Evolutionary conservation across 2,113 vertebrate genomes (phyloP).

Genomic region (Oostethus manadensis): DNA sequence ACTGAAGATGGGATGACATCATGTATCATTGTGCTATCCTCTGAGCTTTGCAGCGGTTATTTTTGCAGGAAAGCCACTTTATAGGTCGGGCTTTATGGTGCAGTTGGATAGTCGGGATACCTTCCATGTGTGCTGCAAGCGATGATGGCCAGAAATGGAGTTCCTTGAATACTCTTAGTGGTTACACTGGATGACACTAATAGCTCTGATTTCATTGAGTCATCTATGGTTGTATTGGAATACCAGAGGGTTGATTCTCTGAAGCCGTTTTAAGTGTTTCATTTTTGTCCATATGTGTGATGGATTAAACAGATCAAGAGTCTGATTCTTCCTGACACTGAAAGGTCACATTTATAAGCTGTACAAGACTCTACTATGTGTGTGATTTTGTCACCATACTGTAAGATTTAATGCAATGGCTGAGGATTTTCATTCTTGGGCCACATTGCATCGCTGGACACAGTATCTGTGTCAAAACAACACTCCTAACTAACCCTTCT

Average conservation of each 20-base stretch:
- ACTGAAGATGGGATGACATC: slow-evolving; percentile 43
- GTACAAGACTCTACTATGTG: background rate
- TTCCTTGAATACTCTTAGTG: slow-evolving; percentile 1
- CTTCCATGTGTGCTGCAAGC: background rate
- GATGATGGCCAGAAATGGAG: background rate
- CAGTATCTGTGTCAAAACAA: slow-evolving; percentile 20
- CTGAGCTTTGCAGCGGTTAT: slow-evolving; percentile 12
- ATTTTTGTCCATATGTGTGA: slow-evolving; percentile 18
- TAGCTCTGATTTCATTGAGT: slow-evolving; percentile 3
- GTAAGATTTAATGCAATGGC: slow-evolving; percentile 7
- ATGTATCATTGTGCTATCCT: slow-evolving; percentile 14
- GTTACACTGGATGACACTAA: slow-evolving; percentile 5
- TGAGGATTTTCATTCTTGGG: background rate
- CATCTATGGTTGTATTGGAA: slow-evolving; percentile 22
- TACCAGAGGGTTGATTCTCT: slow-evolving; percentile 31
- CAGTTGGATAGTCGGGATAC: background rate
- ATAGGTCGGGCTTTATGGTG: slow-evolving; percentile 1
- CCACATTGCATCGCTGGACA: background rate
- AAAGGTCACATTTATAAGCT: slow-evolving; percentile 4
- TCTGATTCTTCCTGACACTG: slow-evolving; percentile 1
- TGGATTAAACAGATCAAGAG: slow-evolving; percentile 4
- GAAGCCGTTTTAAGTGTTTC: slow-evolving; percentile 18
- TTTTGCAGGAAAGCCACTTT: slow-evolving; percentile 1
- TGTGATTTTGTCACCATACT: background rate
- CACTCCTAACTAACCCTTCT: slow-evolving; percentile 1